phyloP scores from a whole-genome alignment of 2,113 vertebrate species.

The Rhegmatorhina hoffmannsi region DNA sequence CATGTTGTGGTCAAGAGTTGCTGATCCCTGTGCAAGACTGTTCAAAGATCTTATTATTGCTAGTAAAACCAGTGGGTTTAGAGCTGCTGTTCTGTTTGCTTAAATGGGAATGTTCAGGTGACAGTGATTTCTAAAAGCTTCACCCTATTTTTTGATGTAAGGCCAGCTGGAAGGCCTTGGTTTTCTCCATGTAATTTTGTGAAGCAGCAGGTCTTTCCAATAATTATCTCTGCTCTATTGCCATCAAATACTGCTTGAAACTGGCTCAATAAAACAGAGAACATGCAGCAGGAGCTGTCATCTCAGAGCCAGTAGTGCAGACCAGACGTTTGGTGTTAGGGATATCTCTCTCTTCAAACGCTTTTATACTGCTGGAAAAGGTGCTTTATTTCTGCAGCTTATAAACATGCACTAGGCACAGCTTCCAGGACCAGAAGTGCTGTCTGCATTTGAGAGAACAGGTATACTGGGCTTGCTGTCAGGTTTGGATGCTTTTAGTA shows the following conservation, averaged over 20 bases:
- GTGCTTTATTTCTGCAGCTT: neutral
- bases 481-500: neutral
- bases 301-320: neutral
- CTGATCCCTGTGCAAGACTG: neutral
- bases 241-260: neutral
- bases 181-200: neutral
- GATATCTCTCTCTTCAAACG: neutral
- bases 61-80: neutral
- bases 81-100: neutral
- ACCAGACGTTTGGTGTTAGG: neutral
- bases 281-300: neutral
- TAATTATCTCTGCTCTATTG: neutral
- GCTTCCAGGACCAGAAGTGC: neutral
- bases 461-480: neutral
- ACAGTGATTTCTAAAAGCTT: neutral
- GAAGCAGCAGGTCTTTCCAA: neutral
- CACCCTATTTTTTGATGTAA: neutral
- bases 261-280: neutral
- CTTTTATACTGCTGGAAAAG: neutral
- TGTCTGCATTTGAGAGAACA: neutral
- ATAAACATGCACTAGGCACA: neutral
- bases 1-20: neutral
- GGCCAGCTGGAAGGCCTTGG: constrained; percentile 1
- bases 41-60: neutral
- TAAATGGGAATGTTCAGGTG: neutral